Percentiles rank a stretch among this genome's conserved stretches.
These are phyloP conservation scores for Oppia nitens DNA, from an alignment of 1,140 invertebrate genomes.

Conservation along the genomic window DNA sequence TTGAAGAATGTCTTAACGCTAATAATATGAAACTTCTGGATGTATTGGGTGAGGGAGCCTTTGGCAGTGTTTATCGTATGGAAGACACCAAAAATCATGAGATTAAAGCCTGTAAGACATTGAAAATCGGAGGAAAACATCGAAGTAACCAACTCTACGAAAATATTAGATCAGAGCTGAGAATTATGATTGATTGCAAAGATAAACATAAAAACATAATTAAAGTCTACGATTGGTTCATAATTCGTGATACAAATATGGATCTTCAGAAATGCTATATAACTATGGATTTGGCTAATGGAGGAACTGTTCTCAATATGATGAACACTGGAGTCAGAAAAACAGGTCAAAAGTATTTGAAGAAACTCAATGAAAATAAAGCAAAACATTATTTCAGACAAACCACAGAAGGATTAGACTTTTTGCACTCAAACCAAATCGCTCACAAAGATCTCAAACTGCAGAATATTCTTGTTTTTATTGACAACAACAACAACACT, in stretches of 20 bases:
- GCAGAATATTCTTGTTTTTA: conserved; percentile 11
- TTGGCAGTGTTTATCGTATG: too few species aligned
- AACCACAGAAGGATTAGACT: not conserved
- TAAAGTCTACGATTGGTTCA: not conserved
- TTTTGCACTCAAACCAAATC: not conserved
- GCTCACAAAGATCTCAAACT: conserved; percentile 16
- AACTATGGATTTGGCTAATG: not conserved
- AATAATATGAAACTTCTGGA: too few species aligned
- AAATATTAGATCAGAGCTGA: too few species aligned
- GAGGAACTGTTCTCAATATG: not conserved
- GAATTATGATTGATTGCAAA: too few species aligned
- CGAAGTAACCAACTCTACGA: too few species aligned
- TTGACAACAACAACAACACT: conserved; percentile 5
- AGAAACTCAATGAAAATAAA: not conserved
- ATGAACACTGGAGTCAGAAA: not conserved
- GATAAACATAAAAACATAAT: not conserved
- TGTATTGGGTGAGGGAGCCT: too few species aligned
- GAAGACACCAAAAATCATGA: too few species aligned
- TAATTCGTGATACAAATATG: not conserved
- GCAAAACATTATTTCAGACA: not conserved
- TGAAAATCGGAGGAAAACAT: too few species aligned
- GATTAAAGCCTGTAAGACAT: too few species aligned
- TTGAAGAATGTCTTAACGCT: too few species aligned
- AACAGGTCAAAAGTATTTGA: not conserved
- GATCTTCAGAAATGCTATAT: not conserved